phyloP scores from a whole-genome alignment of 2,113 vertebrate genomes.

The Gymnarchus niloticus region DNA sequence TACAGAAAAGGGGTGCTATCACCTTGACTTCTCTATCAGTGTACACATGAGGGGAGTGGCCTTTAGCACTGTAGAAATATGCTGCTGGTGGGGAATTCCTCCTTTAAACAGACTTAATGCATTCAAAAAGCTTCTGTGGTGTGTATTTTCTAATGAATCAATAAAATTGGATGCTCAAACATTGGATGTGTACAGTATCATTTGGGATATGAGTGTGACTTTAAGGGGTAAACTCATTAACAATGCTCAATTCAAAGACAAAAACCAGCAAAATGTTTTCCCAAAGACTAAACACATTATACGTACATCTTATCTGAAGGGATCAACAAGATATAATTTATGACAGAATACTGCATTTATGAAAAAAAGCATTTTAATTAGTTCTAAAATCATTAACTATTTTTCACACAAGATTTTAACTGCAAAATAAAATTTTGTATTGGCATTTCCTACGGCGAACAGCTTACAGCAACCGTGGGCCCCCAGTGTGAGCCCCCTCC shows the following conservation, averaged over 20 bases:
- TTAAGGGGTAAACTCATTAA: neutral
- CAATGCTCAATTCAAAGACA: neutral
- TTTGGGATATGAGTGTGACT: too few species aligned
- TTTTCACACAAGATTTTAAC: slow-evolving; percentile 54
- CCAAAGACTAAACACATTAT: neutral
- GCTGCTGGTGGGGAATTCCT: neutral
- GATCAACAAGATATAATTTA: slow-evolving; percentile 28
- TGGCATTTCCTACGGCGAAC: slow-evolving; percentile 95
- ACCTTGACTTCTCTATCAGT: neutral
- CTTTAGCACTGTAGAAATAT: neutral
- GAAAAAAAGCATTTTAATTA: slow-evolving; percentile 58
- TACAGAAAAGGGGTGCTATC: neutral
- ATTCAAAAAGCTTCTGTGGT: neutral
- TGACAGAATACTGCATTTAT: slow-evolving; percentile 44
- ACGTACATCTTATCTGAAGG: neutral
- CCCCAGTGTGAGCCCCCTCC: neutral
- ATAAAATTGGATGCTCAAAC: neutral
- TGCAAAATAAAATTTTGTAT: slow-evolving; percentile 67
- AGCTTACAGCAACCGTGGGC: slow-evolving; percentile 82
- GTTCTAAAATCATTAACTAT: slow-evolving; percentile 59
- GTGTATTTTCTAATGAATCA: neutral
- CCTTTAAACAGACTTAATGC: neutral
- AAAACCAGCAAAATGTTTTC: neutral
- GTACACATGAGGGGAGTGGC: neutral
- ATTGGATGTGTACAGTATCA: neutral